A percentile compares a stretch with the other conserved stretches of the same genome.
phyloP scores from a whole-genome alignment of 1,140 invertebrate genomes.

The Aphaenogaster floridana region DNA sequence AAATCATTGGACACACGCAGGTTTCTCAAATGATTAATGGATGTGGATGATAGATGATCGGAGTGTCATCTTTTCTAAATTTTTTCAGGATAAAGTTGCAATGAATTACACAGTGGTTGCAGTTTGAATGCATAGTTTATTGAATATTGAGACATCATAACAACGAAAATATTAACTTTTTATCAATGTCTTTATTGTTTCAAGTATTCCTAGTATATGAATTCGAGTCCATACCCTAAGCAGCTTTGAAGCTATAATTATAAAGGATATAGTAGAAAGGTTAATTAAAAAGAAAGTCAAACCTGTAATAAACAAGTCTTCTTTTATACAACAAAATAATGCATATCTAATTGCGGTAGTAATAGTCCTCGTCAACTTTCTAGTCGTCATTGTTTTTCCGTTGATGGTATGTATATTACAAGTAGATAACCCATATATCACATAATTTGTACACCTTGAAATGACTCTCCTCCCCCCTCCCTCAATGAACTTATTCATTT shows the following conservation, averaged over 20 bases:
- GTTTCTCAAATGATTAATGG: background rate
- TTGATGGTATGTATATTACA: slow-evolving; percentile 77
- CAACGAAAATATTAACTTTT: slow-evolving; percentile 71
- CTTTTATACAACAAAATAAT: slow-evolving; percentile 85
- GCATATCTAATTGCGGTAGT: slow-evolving; percentile 70
- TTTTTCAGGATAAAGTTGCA: background rate
- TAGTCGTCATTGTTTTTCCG: slow-evolving; percentile 68
- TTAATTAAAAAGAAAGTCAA: slow-evolving; percentile 79
- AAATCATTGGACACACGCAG: background rate
- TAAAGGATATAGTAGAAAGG: slow-evolving; percentile 76
- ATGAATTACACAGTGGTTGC: background rate
- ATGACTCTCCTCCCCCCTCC: slow-evolving; percentile 36
- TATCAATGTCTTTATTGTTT: slow-evolving; percentile 71
- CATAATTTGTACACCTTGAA: slow-evolving; percentile 82
- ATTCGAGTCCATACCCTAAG: slow-evolving; percentile 68
- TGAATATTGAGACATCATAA: slow-evolving; percentile 72
- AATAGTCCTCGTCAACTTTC: slow-evolving; percentile 47
- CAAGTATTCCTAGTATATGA: slow-evolving; percentile 69
- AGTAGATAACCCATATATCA: slow-evolving; percentile 80
- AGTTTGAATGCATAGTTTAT: slow-evolving; percentile 68
- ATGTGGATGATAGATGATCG: background rate
- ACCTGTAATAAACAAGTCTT: slow-evolving; percentile 79
- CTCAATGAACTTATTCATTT: slow-evolving; percentile 17
- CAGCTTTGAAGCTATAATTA: slow-evolving; percentile 45
- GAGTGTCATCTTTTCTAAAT: background rate